phyloP scores from a whole-genome alignment of 1,140 invertebrate species.

The Centruroides vittatus region DNA sequence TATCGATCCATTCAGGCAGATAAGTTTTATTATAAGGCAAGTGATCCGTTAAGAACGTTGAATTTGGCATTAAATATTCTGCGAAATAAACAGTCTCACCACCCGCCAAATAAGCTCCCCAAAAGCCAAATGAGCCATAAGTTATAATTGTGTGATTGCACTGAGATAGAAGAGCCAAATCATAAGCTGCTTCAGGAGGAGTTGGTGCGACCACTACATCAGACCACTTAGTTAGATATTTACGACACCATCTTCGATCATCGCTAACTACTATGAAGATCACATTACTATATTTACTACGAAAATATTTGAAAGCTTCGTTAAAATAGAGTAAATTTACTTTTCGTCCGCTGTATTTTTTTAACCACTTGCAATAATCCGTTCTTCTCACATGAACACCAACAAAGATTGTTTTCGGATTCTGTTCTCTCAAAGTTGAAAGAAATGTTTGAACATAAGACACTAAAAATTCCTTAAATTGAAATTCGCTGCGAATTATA shows the following conservation, averaged over 20 bases:
- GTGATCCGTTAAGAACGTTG: neutral
- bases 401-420: conserved; percentile 26
- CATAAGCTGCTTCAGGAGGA: conserved; percentile 16
- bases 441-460: too few species aligned
- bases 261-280: conserved; percentile 46
- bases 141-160: conserved; percentile 28
- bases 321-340: conserved; percentile 39
- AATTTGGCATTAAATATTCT: conserved; percentile 6
- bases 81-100: conserved; percentile 26
- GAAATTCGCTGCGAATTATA: too few species aligned
- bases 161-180: conserved; percentile 24
- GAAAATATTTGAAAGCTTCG: conserved; percentile 40
- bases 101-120: conserved; percentile 25
- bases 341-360: conserved; percentile 32
- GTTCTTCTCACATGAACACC: conserved; percentile 44
- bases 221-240: conserved; percentile 19
- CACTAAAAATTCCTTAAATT: too few species aligned
- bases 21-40: conserved; percentile 11
- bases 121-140: conserved; percentile 29
- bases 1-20: conserved; percentile 6
- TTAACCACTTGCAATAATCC: conserved; percentile 40
- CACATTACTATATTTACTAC: conserved; percentile 30
- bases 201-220: conserved; percentile 14
- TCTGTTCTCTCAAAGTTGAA: too few species aligned
- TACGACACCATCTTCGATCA: conserved; percentile 43